phyloP scores from a whole-genome alignment of 1,140 invertebrate species.

The Drosophila rhopaloa region DNA sequence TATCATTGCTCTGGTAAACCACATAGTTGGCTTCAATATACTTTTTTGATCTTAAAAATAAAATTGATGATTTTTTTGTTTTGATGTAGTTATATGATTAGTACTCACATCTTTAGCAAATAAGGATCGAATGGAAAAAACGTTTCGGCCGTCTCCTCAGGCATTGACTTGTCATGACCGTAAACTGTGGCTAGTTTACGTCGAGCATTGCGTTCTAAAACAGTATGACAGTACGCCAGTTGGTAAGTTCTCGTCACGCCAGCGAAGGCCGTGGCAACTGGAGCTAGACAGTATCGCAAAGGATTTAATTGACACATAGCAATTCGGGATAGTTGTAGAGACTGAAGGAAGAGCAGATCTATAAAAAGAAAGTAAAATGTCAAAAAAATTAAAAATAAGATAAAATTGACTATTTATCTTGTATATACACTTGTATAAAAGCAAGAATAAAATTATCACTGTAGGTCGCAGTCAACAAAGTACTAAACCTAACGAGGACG shows the following conservation, averaged over 20 bases:
- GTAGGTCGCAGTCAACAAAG: too few species aligned
- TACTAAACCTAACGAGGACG: too few species aligned
- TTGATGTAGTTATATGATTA: slow-evolving; percentile 48
- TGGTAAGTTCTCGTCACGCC: slow-evolving; percentile 94
- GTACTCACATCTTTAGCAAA: slow-evolving; percentile 86
- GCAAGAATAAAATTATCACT: too few species aligned
- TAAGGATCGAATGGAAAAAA: slow-evolving; percentile 95
- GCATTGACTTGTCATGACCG: slow-evolving; percentile 84
- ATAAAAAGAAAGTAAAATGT: not conserved
- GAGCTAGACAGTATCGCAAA: slow-evolving; percentile 90
- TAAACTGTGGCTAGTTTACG: slow-evolving; percentile 87
- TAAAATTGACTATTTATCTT: too few species aligned
- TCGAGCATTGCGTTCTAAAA: slow-evolving; percentile 94
- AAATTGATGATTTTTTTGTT: not conserved
- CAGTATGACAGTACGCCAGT: slow-evolving; percentile 95
- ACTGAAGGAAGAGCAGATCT: slow-evolving; percentile 92
- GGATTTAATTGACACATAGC: slow-evolving; percentile 94
- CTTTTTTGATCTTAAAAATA: slow-evolving; percentile 50
- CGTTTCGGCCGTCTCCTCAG: slow-evolving; percentile 86
- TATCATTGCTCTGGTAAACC: slow-evolving; percentile 56
- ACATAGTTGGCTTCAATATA: slow-evolving; percentile 59
- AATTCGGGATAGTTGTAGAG: slow-evolving; percentile 92
- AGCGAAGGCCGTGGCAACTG: slow-evolving; percentile 93
- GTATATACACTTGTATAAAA: too few species aligned
- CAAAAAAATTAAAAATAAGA: too few species aligned